Evolutionary conservation across 2,113 vertebrate species (phyloP), one percentile per base, ranked within the genome.

Genomic region (Coptodon rendalli): DNA sequence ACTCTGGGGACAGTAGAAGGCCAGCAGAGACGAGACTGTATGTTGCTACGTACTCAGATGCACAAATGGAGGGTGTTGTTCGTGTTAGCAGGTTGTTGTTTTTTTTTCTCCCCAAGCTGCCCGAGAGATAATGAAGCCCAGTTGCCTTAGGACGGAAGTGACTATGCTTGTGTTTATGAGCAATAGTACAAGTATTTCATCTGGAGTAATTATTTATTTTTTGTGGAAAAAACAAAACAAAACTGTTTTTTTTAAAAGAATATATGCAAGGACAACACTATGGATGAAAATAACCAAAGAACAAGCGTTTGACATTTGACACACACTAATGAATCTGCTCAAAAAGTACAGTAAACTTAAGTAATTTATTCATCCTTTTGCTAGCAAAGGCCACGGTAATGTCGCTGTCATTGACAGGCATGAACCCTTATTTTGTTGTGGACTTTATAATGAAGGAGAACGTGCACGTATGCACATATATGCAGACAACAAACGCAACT

Each of bases 261-360:
- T 93, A 95, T 96, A 97, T 96, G 95, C 96, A 97, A 96, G 90
- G 90, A 95, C 84, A 86, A 94, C 61, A 87, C 93, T 92, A 93
- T 91, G 89, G 91, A 95, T 89, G 92, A 95, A 89, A 92, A 95
- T 89, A 96, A 97, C 96, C 97, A 97, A 97, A 97, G 97, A 97
- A 95, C 95, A 96, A 96, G 92, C 90, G 92, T 96, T 95, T 94
- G 87, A 94, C 93, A 92, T 90, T 86, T 95, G 91, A 90, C 93
- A 91, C 90, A 93, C 85, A 80, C 83, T 87, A 63, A 88, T 80
- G 57, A 91, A 89, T 90, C 88, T 82, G 73, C 92, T 93, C 66
- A 79, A 89, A 89, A 89, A 86, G 14, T 86, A 91, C 79, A 91
- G 89, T 84, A 80, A 86, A 43, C 79, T 83, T 87, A 79, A 85